phyloP scores from a whole-genome alignment of 2,797 vertebrate species.

The Gila robusta region DNA sequence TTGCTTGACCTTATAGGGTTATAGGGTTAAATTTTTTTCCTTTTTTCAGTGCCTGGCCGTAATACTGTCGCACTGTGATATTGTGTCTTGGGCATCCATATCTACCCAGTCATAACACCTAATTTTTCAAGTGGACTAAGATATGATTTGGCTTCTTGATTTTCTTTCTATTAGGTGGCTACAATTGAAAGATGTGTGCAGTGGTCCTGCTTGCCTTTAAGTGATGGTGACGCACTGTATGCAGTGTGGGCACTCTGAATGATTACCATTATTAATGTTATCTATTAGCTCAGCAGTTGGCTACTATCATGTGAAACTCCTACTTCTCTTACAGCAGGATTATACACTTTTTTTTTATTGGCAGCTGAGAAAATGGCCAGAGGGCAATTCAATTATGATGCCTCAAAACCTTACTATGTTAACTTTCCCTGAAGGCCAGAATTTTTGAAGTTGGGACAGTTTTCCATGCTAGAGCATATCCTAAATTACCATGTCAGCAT shows the following conservation, averaged over 20 bases:
- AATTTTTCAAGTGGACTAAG: conserved; percentile 75
- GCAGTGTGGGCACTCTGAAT: conserved; percentile 66
- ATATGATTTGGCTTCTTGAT: conserved; percentile 78
- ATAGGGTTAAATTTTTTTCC: fast-evolving
- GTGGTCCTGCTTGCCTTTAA: conserved; percentile 69
- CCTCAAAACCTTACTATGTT: conserved; percentile 41
- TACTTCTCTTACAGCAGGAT: conserved; percentile 65
- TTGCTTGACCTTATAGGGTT: background rate
- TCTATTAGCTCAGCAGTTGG: conserved; percentile 70
- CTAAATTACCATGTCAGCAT: conserved; percentile 57
- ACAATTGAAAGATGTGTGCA: conserved; percentile 76
- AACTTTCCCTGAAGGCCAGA: conserved; percentile 46
- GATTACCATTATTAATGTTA: conserved; percentile 69
- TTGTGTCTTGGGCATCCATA: conserved; percentile 61
- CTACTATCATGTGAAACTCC: conserved; percentile 63
- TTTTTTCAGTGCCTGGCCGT: background rate
- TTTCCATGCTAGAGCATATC: conserved; percentile 25
- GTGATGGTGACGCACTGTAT: conserved; percentile 72
- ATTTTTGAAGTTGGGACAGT: conserved; percentile 35
- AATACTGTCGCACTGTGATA: background rate
- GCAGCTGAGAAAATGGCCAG: conserved; percentile 51
- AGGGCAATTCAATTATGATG: conserved; percentile 58
- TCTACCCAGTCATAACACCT: conserved; percentile 67
- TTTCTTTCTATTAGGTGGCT: conserved; percentile 75
- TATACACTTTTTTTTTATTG: conserved; percentile 57